Base-by-base conservation (phyloP, 2,113 vertebrate species). In the Alligator mississippiensis region DNA sequence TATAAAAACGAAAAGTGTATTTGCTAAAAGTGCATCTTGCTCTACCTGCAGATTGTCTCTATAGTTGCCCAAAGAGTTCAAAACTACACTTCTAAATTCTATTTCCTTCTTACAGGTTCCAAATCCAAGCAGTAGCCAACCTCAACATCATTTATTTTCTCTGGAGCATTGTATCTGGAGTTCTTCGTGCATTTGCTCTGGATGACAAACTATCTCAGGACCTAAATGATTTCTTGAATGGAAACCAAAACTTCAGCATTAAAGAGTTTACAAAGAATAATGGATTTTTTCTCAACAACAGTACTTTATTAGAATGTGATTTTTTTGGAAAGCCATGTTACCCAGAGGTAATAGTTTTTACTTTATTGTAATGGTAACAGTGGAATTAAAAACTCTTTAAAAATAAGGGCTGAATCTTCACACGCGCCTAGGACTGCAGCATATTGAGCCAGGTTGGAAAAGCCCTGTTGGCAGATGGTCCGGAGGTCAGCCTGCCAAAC, bases 181-280 rank as follows among this genome's bases (percentile, higher is more conserved):
- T 96, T 70, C 76, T 98, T 62, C 80, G 94, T 55, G 89, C 93
- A 28, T 57, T 92, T 62, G 12, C 80, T 81, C 11, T 54, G 18
- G 47, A 28, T 66, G 28, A 77, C 2, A 96, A 97, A 76, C 85
- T 76, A n/a, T 84, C 57, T 63, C 76, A 91, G 86, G 96, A 98
- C n/a, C 38, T 97, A 61, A 34, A 61, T 54, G 72, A 98, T 90
- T 98, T 98, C 90, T 80, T 98, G 58, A 76, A 68, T 22, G 93
- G 92, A 61, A 96, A 98, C 79, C 96, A 97, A 93, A 98, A 98
- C 84, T 98, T 98, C 96, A 98, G 97, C 90, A 98, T 98, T 90
- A 97, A 94, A 83, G 97, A 98, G 2, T 98, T 98, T 81, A 97
- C 98, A 60, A 97, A 78, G 85, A 92, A 97, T 77, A 96, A 98